These are phyloP conservation scores for Adela reaumurella DNA, from an alignment of 2,888 invertebrate genomes.

Conservation along the genomic window DNA sequence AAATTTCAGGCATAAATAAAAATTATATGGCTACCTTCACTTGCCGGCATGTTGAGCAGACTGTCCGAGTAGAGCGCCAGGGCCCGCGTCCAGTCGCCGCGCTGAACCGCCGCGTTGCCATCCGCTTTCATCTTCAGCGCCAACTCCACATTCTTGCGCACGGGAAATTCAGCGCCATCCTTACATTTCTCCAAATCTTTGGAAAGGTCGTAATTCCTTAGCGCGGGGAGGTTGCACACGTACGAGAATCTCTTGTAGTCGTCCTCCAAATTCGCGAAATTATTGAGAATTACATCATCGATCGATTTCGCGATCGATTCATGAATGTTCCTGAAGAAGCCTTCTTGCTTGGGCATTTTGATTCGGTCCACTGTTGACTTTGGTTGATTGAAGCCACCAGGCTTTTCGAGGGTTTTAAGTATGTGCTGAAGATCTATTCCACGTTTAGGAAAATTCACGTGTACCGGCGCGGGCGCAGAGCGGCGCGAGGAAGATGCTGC, in stretches of 20 bases:
- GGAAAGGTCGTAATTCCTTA: constrained; percentile 46
- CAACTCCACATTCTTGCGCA: constrained; percentile 54
- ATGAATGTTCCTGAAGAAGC: constrained; percentile 65
- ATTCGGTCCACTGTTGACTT: constrained; percentile 7
- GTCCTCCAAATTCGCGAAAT: constrained; percentile 59
- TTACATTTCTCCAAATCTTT: constrained; percentile 33
- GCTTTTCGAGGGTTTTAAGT: no score
- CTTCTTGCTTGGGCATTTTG: constrained; percentile 36
- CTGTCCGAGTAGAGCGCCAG: constrained; percentile 67
- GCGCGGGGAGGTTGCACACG: constrained; percentile 50
- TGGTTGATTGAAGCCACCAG: background rate
- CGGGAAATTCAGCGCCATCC: constrained; percentile 30
- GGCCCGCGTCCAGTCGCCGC: constrained; percentile 66
- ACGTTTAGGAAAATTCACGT: background rate
- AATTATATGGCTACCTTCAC: constrained; percentile 59
- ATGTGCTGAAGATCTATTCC: no score
- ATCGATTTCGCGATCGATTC: constrained; percentile 53
- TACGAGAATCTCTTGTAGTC: constrained; percentile 65
- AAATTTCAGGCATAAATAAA: constrained; percentile 2
- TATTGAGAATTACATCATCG: constrained; percentile 56
- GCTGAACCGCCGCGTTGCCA: constrained; percentile 71
- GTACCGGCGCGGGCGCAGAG: background rate
- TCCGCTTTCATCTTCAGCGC: constrained; percentile 64
- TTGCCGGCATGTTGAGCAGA: constrained; percentile 63
- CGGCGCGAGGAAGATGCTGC: no score